phyloP scores from a whole-genome alignment of 2,113 vertebrate genomes.

The Zapornia atra region DNA sequence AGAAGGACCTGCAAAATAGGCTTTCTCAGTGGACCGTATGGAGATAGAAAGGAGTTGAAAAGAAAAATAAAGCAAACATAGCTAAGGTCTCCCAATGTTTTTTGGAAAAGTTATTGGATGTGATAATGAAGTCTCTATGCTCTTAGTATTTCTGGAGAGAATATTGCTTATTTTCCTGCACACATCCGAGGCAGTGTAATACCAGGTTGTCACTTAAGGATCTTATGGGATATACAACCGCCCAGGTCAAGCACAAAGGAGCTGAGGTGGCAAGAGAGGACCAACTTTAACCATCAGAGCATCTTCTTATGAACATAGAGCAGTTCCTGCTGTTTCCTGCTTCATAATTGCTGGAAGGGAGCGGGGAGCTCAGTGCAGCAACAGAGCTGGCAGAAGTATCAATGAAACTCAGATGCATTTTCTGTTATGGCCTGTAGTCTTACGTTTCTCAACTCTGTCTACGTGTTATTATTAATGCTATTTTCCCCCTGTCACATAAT shows the following conservation, averaged over 20 bases:
- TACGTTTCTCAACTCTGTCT: background rate
- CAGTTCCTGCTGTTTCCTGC: background rate
- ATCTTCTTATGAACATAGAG: background rate
- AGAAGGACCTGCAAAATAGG: background rate
- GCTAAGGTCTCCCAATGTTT: background rate
- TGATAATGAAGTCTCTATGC: background rate
- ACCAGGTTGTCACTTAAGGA: background rate
- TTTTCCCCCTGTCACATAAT: background rate
- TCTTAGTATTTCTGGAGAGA: background rate
- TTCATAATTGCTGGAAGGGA: fast-evolving
- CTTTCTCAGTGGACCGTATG: background rate
- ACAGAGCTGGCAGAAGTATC: background rate
- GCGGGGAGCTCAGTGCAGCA: background rate
- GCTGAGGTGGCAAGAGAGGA: background rate
- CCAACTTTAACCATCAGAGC: background rate
- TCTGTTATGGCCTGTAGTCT: background rate
- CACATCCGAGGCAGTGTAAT: background rate
- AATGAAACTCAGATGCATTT: background rate
- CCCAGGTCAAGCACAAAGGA: background rate
- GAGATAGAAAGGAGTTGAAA: background rate
- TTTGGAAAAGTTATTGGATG: background rate
- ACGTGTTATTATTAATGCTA: background rate
- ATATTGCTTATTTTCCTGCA: background rate
- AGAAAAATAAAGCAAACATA: background rate
- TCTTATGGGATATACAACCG: background rate